Evolutionary conservation across 2,888 invertebrate species (phyloP).

Genomic region (Torymus texanus): DNA sequence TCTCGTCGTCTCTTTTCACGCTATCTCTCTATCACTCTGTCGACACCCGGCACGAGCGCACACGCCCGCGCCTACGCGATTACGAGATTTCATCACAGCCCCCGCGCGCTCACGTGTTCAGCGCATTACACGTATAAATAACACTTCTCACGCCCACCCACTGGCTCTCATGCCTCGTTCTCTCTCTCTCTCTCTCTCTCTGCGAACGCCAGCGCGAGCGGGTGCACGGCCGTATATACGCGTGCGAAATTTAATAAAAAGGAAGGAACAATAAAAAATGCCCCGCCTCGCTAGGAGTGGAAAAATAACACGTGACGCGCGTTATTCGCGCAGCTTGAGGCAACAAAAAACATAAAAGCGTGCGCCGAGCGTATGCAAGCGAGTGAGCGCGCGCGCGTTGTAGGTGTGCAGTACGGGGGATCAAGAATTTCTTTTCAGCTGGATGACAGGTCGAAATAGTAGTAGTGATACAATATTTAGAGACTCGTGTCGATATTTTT

Average conservation of each 20-base stretch:
- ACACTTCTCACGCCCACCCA: conserved; percentile 6
- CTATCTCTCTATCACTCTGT: neutral
- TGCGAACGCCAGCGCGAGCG: neutral
- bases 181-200: too few species aligned
- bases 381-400: neutral
- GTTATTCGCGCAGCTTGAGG: conserved; percentile 21
- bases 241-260: conserved; percentile 45
- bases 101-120: conserved; percentile 24
- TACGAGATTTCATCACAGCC: conserved; percentile 37
- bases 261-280: conserved; percentile 28
- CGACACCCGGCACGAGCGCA: neutral
- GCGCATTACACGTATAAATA: conserved; percentile 40
- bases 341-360: conserved; percentile 17
- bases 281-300: neutral
- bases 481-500: too few species aligned
- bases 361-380: neutral
- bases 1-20: too few species aligned
- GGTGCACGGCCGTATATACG: neutral
- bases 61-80: conserved; percentile 14
- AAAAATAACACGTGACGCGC: conserved; percentile 39
- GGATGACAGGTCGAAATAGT: neutral
- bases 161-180: neutral
- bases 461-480: neutral
- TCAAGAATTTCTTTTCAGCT: conserved; percentile 4
- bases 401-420: too few species aligned